phyloP scores from a whole-genome alignment of 2,888 invertebrate genomes.

The Rhagonycha fulva region DNA sequence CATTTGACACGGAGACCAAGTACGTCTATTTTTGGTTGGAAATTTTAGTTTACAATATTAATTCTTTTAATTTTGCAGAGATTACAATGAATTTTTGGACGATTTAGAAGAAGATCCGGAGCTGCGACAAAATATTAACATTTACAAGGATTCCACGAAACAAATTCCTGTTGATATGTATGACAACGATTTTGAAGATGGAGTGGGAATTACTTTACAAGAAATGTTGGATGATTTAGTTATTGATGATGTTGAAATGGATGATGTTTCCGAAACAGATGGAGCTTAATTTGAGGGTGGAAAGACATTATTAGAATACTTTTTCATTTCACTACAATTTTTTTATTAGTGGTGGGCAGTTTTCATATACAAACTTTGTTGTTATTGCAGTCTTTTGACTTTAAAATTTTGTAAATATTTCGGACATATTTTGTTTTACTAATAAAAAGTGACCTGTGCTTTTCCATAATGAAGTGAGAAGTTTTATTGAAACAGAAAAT shows the following conservation, averaged over 20 bases:
- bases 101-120: constrained; percentile 95
- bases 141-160: constrained; percentile 72
- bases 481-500: too few species aligned
- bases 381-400: too few species aligned
- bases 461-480: too few species aligned
- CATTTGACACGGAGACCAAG: constrained; percentile 66
- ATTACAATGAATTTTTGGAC: constrained; percentile 94
- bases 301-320: background rate
- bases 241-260: constrained; percentile 81
- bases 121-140: constrained; percentile 89
- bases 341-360: background rate
- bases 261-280: background rate
- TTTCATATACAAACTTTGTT: background rate
- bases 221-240: constrained; percentile 93
- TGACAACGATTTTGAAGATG: constrained; percentile 65
- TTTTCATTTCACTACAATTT: background rate
- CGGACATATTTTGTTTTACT: too few species aligned
- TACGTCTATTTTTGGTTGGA: constrained; percentile 38
- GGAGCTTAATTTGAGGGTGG: background rate
- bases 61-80: constrained; percentile 60
- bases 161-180: constrained; percentile 61
- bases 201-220: constrained; percentile 80
- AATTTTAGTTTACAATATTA: constrained; percentile 2
- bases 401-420: too few species aligned
- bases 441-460: too few species aligned